phyloP scores from a whole-genome alignment of 2,888 invertebrate genomes.

The Agrotis exclamationis region DNA sequence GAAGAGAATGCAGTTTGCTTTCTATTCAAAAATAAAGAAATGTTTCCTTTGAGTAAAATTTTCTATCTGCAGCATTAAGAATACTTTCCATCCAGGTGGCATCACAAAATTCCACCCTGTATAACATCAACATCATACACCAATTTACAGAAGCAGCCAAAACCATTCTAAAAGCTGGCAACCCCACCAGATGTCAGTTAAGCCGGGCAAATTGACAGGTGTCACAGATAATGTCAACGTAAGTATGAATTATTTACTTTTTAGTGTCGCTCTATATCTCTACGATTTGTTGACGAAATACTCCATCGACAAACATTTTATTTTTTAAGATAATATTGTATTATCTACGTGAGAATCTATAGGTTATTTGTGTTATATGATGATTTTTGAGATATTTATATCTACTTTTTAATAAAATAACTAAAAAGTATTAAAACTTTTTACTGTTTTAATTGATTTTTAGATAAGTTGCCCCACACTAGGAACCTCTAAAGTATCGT shows the following conservation, averaged over 20 bases:
- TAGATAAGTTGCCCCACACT: too few relatives aligned
- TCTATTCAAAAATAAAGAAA: too few relatives aligned
- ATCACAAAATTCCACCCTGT: too few relatives aligned
- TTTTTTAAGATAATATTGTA: slow-evolving; percentile 35
- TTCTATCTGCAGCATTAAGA: too few relatives aligned
- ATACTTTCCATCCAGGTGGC: too few relatives aligned
- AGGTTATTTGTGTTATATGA: slow-evolving; percentile 22
- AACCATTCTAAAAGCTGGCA: slow-evolving; percentile 23
- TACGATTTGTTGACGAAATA: slow-evolving; percentile 65
- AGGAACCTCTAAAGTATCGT: too few relatives aligned
- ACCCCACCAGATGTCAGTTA: slow-evolving; percentile 52
- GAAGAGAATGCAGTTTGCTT: too few relatives aligned
- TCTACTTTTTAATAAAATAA: neutral
- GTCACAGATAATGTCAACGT: slow-evolving; percentile 81
- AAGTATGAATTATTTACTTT: slow-evolving; percentile 87
- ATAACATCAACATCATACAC: too few relatives aligned
- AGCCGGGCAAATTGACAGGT: slow-evolving; percentile 69
- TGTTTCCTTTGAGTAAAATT: too few relatives aligned
- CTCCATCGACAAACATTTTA: slow-evolving; percentile 52
- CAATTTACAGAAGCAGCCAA: neutral
- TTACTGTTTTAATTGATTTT: too few relatives aligned
- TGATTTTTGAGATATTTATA: slow-evolving; percentile 12
- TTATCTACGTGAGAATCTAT: slow-evolving; percentile 63
- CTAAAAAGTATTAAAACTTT: too few relatives aligned
- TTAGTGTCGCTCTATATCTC: slow-evolving; percentile 70